Evolutionary conservation across 1,140 invertebrate genomes (phyloP).

Genomic region (Drosophila micromelanica): DNA sequence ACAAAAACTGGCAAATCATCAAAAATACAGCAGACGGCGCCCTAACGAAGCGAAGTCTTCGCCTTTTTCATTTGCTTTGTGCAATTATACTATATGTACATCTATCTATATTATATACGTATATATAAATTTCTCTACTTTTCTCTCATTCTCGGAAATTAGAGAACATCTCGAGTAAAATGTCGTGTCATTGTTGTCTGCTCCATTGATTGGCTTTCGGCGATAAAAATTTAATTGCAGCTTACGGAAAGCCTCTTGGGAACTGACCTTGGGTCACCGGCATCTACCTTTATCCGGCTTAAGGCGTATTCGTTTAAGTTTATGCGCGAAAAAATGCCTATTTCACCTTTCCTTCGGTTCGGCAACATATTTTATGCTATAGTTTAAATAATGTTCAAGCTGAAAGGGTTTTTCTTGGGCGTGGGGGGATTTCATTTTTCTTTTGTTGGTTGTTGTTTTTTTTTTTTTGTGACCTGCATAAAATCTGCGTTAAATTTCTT

Average conservation of each 20-base stretch:
- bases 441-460: not conserved
- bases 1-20: slow-evolving; percentile 67
- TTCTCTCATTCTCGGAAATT: not conserved
- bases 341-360: slow-evolving; percentile 8
- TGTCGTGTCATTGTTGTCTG: slow-evolving; percentile 36
- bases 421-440: slow-evolving; percentile 5
- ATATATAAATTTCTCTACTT: not conserved
- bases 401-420: slow-evolving; percentile 2
- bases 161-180: not conserved
- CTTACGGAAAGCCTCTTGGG: slow-evolving; percentile 12
- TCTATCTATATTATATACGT: not conserved
- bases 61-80: slow-evolving; percentile 58
- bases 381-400: slow-evolving; percentile 31
- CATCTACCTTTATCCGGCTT: slow-evolving; percentile 7
- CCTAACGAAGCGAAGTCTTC: slow-evolving; percentile 54
- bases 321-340: slow-evolving; percentile 11
- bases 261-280: slow-evolving; percentile 23
- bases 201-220: slow-evolving; percentile 10
- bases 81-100: slow-evolving; percentile 55
- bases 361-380: slow-evolving; percentile 21
- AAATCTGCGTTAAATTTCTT: slow-evolving; percentile 56
- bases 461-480: slow-evolving; percentile 44
- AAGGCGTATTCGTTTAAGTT: slow-evolving; percentile 22
- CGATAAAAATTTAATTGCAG: slow-evolving; percentile 33
- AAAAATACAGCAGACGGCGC: slow-evolving; percentile 42